These are phyloP conservation scores for Phortica magna DNA, from an alignment of 2,888 invertebrate species.

Conservation along the genomic window DNA sequence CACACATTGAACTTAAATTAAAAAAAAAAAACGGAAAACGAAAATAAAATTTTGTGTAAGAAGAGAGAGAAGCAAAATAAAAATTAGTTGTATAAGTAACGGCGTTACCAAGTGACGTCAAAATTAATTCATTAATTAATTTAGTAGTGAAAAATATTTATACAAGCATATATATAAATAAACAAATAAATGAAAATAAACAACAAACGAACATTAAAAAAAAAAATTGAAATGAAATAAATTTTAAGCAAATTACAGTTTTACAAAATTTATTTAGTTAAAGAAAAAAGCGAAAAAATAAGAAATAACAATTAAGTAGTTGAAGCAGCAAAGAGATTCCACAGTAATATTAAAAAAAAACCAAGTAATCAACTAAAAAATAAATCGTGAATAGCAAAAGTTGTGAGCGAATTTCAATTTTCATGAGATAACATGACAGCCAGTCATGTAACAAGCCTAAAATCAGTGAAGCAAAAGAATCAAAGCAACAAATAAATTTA, in stretches of 20 bases:
- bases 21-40: slow-evolving; percentile 10
- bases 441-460: not conserved
- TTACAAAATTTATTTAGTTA: slow-evolving; percentile 14
- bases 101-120: slow-evolving; percentile 29
- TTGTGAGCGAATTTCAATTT: no score
- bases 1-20: slow-evolving; percentile 8
- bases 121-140: slow-evolving; percentile 22
- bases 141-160: slow-evolving; percentile 31
- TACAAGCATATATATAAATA: slow-evolving; percentile 14
- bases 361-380: not conserved
- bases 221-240: not conserved
- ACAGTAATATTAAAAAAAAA: not conserved
- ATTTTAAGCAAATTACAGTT: slow-evolving; percentile 21
- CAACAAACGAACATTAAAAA: not conserved
- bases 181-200: slow-evolving; percentile 2
- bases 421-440: no score
- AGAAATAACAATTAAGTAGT: not conserved
- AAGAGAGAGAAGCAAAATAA: not conserved
- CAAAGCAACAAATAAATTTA: not conserved
- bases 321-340: slow-evolving; percentile 22
- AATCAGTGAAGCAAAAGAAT: not conserved
- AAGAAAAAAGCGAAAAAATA: not conserved
- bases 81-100: slow-evolving; percentile 3
- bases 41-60: not conserved
- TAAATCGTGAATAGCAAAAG: no score